Conservation (phyloP, 35 echinoderm and acorn worm species). For the Anneissia japonica region DNA sequence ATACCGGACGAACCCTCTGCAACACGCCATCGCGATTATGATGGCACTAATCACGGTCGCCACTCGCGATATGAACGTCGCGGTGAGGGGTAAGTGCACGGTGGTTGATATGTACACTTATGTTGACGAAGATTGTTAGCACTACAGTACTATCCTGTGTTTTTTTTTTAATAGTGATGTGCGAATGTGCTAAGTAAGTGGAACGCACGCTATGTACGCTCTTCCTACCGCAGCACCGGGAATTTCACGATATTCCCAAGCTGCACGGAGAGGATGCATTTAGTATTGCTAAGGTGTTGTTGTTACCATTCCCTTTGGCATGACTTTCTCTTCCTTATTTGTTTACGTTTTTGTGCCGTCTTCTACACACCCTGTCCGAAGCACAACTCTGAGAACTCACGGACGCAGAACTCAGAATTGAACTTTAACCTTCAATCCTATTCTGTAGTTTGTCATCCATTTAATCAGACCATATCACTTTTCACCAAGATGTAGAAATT, state of each 20-base stretch:
- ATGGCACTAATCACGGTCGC: constrained; percentile 53
- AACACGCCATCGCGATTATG: constrained; percentile 60
- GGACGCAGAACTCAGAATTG: neutral
- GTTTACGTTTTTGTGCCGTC: neutral
- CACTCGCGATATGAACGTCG: constrained; percentile 76
- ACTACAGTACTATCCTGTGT: neutral
- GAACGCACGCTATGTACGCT: neutral
- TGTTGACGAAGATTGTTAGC: neutral
- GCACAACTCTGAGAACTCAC: neutral
- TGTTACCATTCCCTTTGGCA: neutral
- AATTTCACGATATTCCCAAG: neutral
- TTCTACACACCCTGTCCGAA: neutral
- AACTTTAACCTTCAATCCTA: neutral
- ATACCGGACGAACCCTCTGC: constrained; percentile 36
- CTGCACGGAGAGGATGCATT: neutral
- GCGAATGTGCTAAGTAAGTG: neutral
- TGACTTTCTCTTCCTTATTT: neutral
- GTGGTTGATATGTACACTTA: neutral
- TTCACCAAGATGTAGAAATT: too few relatives aligned
- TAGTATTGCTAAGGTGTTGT: neutral
- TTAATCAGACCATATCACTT: too few relatives aligned
- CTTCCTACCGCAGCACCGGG: neutral
- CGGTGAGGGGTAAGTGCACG: constrained; percentile 66
- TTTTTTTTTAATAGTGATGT: neutral
- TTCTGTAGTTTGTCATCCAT: neutral